phyloP scores from a whole-genome alignment of 2,797 vertebrate genomes.

The Acipenser oxyrinchus region DNA sequence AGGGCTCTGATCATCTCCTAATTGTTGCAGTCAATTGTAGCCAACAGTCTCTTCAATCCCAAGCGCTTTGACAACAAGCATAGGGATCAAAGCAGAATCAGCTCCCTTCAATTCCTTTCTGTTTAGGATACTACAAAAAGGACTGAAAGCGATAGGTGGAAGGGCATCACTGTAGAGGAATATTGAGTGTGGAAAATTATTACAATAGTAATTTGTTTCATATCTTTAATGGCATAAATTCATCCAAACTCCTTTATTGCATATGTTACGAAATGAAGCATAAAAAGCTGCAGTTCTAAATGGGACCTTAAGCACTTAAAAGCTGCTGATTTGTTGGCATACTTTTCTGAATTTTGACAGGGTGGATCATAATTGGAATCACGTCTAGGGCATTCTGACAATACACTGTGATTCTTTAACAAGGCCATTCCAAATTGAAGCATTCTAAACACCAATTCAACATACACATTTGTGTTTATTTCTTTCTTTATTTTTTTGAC shows the following conservation, averaged over 20 bases:
- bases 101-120: conserved; percentile 72
- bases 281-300: conserved; percentile 14
- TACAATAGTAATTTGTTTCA: conserved; percentile 55
- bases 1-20: conserved; percentile 91
- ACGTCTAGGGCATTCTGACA: conserved; percentile 15
- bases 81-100: conserved; percentile 87
- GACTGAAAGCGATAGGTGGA: conserved; percentile 63
- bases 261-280: conserved; percentile 13
- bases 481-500: too few relatives aligned
- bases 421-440: conserved; percentile 12
- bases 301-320: conserved; percentile 17
- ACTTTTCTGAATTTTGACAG: conserved; percentile 14
- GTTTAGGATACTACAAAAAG: conserved; percentile 69
- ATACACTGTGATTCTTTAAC: conserved; percentile 12
- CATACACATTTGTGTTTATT: too few relatives aligned
- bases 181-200: conserved; percentile 45
- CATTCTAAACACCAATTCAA: neutral
- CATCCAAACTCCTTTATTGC: conserved; percentile 33
- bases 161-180: conserved; percentile 55
- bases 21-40: conserved; percentile 99
- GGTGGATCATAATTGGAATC: conserved; percentile 14
- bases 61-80: conserved; percentile 92
- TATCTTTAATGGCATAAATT: conserved; percentile 41
- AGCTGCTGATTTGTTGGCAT: conserved; percentile 11
- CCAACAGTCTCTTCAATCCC: conserved; percentile 96